These are phyloP conservation scores for Catostomus latipinnis DNA, from an alignment of 2,797 vertebrate species.

Conservation along the genomic window DNA sequence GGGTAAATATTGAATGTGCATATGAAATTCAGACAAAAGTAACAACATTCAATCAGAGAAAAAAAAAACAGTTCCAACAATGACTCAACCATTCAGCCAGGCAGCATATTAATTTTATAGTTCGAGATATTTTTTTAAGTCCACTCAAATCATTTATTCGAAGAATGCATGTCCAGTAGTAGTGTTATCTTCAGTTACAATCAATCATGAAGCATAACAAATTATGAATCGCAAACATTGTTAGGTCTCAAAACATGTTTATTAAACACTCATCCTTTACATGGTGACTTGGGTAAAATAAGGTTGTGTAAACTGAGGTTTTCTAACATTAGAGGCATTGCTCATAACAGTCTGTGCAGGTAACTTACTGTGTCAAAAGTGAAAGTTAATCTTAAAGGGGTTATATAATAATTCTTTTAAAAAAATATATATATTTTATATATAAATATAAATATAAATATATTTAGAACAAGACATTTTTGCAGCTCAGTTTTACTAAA, in stretches of 20 bases:
- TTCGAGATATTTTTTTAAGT: background rate
- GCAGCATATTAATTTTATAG: no score
- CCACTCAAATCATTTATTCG: background rate
- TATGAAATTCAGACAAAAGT: background rate
- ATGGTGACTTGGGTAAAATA: no score
- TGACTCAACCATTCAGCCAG: background rate
- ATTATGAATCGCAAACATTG: background rate
- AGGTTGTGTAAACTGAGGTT: background rate
- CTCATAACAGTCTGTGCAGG: no score
- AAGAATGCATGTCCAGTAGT: background rate
- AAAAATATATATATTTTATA: no score
- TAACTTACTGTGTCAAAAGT: background rate
- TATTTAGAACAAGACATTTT: no score
- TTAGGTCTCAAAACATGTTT: conserved; percentile 10
- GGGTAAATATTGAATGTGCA: background rate
- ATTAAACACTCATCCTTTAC: background rate
- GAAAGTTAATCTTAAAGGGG: background rate
- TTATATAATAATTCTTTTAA: background rate
- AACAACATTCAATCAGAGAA: conserved; percentile 4
- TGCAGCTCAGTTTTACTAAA: no score
- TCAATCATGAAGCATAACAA: background rate
- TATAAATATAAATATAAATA: no score
- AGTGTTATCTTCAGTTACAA: background rate
- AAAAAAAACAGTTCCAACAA: conserved; percentile 14
- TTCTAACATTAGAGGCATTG: background rate